phyloP scores from a whole-genome alignment of 2,888 invertebrate genomes.

The Bursaphelenchus okinawaensis region DNA sequence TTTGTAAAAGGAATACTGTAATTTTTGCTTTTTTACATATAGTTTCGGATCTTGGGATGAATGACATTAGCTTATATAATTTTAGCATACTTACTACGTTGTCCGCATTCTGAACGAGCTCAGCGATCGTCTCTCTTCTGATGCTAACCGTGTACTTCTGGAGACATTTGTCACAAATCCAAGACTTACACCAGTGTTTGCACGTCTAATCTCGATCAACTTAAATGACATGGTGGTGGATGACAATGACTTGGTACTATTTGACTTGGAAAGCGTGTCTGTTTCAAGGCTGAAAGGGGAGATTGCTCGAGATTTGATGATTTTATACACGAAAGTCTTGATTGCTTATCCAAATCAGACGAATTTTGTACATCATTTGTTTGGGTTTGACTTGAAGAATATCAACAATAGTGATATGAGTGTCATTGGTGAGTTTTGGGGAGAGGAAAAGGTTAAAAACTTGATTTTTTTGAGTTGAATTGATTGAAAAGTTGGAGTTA shows the following conservation, averaged over 20 bases:
- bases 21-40: too few species aligned
- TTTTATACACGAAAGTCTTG: slow-evolving; percentile 34
- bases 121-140: slow-evolving; percentile 28
- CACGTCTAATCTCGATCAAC: slow-evolving; percentile 23
- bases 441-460: too few species aligned
- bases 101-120: slow-evolving; percentile 42
- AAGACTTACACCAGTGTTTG: slow-evolving; percentile 16
- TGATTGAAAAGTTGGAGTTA: too few species aligned
- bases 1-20: too few species aligned
- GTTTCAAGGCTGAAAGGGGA: slow-evolving; percentile 36
- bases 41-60: too few species aligned
- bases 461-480: too few species aligned
- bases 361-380: slow-evolving; percentile 32
- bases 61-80: too few species aligned
- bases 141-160: slow-evolving; percentile 31
- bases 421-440: slow-evolving; percentile 18
- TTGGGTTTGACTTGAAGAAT: slow-evolving; percentile 33
- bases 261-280: slow-evolving; percentile 15
- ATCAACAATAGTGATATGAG: slow-evolving; percentile 15
- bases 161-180: slow-evolving; percentile 17
- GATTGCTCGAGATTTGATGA: slow-evolving; percentile 41
- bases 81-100: slow-evolving; percentile 38
- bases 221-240: slow-evolving; percentile 22
- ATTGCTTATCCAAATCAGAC: slow-evolving; percentile 23
- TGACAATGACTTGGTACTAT: slow-evolving; percentile 20